Evolutionary conservation across 2,113 vertebrate genomes (phyloP).

Genomic region (Tricholaema leucomelas): DNA sequence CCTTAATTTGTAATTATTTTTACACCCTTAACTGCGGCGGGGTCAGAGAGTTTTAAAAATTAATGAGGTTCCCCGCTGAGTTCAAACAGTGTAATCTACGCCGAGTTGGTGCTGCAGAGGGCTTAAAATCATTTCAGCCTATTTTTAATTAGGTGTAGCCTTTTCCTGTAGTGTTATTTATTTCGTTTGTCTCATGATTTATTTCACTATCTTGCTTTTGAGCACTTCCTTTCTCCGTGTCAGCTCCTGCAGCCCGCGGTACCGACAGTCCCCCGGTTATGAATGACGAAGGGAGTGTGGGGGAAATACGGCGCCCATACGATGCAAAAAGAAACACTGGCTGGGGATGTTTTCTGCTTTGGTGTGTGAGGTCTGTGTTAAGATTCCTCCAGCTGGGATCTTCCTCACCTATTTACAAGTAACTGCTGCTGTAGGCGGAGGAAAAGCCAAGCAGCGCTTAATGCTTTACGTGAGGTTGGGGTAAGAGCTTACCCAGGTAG

Average conservation of each 20-base stretch:
- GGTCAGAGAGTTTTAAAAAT: slow-evolving; percentile 83
- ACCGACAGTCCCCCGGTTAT: too few species aligned
- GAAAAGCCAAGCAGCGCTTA: background rate
- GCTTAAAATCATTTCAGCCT: slow-evolving; percentile 56
- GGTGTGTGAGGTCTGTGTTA: background rate
- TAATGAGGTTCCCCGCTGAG: slow-evolving; percentile 80
- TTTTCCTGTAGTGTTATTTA: too few species aligned
- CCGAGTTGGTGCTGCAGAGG: slow-evolving; percentile 64
- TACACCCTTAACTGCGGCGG: slow-evolving; percentile 73
- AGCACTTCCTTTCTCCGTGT: slow-evolving; percentile 12
- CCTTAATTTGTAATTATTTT: slow-evolving; percentile 82
- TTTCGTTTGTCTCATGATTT: too few species aligned
- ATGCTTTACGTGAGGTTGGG: background rate
- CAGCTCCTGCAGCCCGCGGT: slow-evolving; percentile 8
- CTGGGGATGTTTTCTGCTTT: background rate
- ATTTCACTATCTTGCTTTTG: background rate
- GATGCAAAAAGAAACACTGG: background rate
- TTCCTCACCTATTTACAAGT: slow-evolving; percentile 16
- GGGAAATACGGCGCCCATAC: background rate
- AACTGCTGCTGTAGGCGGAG: background rate
- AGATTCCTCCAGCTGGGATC: background rate
- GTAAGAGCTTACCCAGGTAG: background rate
- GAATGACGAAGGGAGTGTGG: background rate
- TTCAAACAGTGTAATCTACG: slow-evolving; percentile 74
- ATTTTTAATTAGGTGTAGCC: slow-evolving; percentile 55